Percentiles rank a stretch among this genome's conserved stretches.
Evolutionary conservation across 2,113 vertebrate species (phyloP).

Genomic region (Cariama cristata): DNA sequence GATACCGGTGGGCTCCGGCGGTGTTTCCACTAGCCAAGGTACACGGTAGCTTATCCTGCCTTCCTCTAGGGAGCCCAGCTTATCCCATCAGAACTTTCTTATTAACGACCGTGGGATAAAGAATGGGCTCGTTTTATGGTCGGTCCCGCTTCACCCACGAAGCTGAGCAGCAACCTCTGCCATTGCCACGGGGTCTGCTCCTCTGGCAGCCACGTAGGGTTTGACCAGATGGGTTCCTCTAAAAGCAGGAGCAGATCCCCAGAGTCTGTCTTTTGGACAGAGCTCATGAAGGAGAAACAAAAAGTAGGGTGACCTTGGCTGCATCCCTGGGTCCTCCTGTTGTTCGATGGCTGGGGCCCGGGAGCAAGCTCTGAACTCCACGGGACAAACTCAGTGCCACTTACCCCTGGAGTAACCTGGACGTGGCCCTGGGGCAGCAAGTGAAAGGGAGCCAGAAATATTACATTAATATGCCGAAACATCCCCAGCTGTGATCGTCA

Average conservation of each 20-base stretch:
- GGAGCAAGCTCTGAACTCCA: background rate
- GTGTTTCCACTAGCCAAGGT: rapidly evolving
- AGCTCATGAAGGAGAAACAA: background rate
- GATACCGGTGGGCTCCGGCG: rapidly evolving
- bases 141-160: rapidly evolving
- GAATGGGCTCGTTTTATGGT: background rate
- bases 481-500: background rate
- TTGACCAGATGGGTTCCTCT: background rate
- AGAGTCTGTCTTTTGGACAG: background rate
- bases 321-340: background rate
- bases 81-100: background rate
- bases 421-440: background rate
- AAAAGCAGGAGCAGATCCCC: background rate
- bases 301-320: background rate
- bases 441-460: background rate
- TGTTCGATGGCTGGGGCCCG: background rate
- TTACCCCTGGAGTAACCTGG: background rate
- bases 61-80: background rate
- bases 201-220: background rate
- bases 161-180: background rate
- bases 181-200: background rate
- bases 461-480: background rate
- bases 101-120: background rate
- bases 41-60: background rate
- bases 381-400: background rate